Percentiles rank a stretch among this genome's conserved stretches.
phyloP scores from a whole-genome alignment of 2,888 invertebrate species.

The Cordilura impudica region DNA sequence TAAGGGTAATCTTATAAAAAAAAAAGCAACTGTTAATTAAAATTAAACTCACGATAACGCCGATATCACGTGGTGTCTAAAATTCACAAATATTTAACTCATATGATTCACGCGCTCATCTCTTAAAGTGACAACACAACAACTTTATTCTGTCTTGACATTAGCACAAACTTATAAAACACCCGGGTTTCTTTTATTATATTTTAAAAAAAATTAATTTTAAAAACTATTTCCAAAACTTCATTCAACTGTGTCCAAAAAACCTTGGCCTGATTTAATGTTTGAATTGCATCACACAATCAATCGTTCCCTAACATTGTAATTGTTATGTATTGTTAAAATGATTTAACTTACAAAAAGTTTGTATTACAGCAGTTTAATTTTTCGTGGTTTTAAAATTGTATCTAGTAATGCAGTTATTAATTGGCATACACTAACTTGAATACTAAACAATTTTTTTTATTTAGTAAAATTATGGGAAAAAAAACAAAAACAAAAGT shows the following conservation, averaged over 20 bases:
- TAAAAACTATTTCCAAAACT: background rate
- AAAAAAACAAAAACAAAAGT: slow-evolving; percentile 11
- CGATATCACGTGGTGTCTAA: too few relatives aligned
- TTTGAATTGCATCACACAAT: background rate
- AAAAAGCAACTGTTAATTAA: too few relatives aligned
- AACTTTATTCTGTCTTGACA: too few relatives aligned
- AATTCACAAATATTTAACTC: too few relatives aligned
- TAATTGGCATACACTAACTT: background rate
- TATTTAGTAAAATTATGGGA: background rate
- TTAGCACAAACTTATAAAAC: too few relatives aligned
- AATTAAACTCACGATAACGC: too few relatives aligned
- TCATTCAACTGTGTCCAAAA: background rate
- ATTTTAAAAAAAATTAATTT: too few relatives aligned
- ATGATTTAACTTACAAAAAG: background rate
- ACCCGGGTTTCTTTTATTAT: too few relatives aligned
- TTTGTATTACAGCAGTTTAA: background rate
- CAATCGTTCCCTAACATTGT: background rate
- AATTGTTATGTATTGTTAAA: background rate
- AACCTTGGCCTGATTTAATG: background rate
- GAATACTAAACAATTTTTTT: slow-evolving; percentile 11
- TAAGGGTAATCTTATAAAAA: too few relatives aligned
- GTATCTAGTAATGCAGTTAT: background rate
- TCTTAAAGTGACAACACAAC: too few relatives aligned
- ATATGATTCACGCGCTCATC: too few relatives aligned
- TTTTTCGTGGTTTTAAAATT: background rate